These are phyloP conservation scores for Lissonota sp. DNA, from an alignment of 2,888 invertebrate species.

Conservation along the genomic window DNA sequence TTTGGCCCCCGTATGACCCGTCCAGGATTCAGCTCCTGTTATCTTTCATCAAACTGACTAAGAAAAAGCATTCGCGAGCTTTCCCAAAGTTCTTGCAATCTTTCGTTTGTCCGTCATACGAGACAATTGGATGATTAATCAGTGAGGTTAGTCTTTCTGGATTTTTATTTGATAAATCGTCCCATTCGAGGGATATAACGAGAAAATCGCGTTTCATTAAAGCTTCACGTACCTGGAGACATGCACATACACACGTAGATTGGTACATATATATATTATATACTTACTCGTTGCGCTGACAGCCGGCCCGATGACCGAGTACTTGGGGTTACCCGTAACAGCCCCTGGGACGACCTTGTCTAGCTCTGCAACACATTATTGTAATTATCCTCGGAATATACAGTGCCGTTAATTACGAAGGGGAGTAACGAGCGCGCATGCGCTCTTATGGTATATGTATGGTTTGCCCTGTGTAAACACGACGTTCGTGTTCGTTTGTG, in stretches of 20 bases:
- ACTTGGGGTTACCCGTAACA: conserved; percentile 81
- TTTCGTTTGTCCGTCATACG: conserved; percentile 12
- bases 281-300: conserved; percentile 91
- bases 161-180: conserved; percentile 55
- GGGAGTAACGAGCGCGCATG: conserved; percentile 63
- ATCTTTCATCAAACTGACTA: too few species aligned
- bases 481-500: conserved; percentile 66
- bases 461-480: conserved; percentile 27
- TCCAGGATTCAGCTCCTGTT: too few species aligned
- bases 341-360: conserved; percentile 83
- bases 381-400: conserved; percentile 83
- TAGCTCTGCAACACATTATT: conserved; percentile 83
- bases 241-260: conserved; percentile 15
- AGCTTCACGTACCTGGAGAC: conserved; percentile 37
- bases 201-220: conserved; percentile 63
- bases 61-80: too few species aligned
- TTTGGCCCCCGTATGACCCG: too few species aligned
- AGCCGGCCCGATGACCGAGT: conserved; percentile 88
- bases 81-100: too few species aligned
- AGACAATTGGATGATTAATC: conserved; percentile 54
- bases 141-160: conserved; percentile 19
- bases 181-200: conserved; percentile 47
- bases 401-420: conserved; percentile 79
- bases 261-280: conserved; percentile 7
- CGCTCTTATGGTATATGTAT: conserved; percentile 14